phyloP scores from a whole-genome alignment of 2,888 invertebrate species.

The Stratiomys singularior region DNA sequence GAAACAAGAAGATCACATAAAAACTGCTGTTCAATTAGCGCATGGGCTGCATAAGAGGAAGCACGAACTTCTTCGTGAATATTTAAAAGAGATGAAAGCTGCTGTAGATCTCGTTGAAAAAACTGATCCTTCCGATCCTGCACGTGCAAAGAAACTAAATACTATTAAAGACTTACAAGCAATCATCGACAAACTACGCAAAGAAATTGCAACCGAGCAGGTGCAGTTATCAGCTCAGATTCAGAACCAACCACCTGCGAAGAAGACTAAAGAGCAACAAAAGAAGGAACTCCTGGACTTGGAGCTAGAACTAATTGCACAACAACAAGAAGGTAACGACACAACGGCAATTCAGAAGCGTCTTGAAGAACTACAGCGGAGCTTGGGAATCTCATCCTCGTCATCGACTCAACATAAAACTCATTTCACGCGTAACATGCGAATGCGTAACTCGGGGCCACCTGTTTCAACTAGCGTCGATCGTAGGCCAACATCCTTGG shows the following conservation, averaged over 20 bases:
- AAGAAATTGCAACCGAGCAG: constrained; percentile 64
- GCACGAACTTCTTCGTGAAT: constrained; percentile 86
- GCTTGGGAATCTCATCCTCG: constrained; percentile 57
- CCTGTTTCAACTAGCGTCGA: constrained; percentile 73
- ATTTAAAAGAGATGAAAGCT: constrained; percentile 86
- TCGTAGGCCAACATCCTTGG: constrained; percentile 85
- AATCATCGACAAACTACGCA: constrained; percentile 74
- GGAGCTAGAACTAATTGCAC: constrained; percentile 89
- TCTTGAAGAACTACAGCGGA: constrained; percentile 75
- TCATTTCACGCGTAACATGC: constrained; percentile 55
- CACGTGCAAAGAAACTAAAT: constrained; percentile 78
- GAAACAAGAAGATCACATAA: constrained; percentile 78
- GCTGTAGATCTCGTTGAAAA: constrained; percentile 85
- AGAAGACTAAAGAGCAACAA: constrained; percentile 80
- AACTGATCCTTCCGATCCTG: constrained; percentile 76
- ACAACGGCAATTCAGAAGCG: constrained; percentile 83
- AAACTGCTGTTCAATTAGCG: constrained; percentile 79
- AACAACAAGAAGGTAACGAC: constrained; percentile 87
- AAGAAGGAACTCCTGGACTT: constrained; percentile 91
- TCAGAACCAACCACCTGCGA: constrained; percentile 64
- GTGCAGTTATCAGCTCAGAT: constrained; percentile 64
- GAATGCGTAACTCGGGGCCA: constrained; percentile 60
- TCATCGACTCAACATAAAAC: constrained; percentile 47
- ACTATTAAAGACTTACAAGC: constrained; percentile 86
- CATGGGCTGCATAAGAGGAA: constrained; percentile 86